These are phyloP conservation scores for Kradibia gibbosae DNA, from an alignment of 1,140 invertebrate species.

Conservation along the genomic window DNA sequence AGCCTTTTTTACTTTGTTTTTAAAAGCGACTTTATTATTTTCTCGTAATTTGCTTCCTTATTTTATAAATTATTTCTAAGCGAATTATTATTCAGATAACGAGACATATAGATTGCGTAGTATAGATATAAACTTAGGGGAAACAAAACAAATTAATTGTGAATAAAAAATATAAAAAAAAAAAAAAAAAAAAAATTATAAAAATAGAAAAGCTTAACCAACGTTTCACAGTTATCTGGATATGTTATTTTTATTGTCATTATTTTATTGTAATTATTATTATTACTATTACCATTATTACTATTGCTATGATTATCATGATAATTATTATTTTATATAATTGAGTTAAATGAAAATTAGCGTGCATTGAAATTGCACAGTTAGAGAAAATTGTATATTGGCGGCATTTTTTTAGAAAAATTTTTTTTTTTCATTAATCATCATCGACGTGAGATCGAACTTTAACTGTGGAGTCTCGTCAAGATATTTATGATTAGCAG, in stretches of 20 bases:
- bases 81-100: constrained; percentile 1
- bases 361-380: neutral
- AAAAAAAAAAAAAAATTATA: neutral
- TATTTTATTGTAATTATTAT: too few species aligned
- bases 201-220: neutral
- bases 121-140: too few species aligned
- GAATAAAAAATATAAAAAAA: neutral
- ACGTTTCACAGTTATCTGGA: neutral
- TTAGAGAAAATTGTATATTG: constrained; percentile 20
- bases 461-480: neutral
- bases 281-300: neutral
- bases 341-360: constrained; percentile 2
- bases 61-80: neutral
- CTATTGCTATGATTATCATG: neutral
- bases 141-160: neutral
- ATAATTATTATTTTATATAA: neutral
- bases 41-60: neutral
- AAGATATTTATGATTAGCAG: neutral
- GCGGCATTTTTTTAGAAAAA: neutral
- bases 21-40: neutral
- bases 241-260: constrained; percentile 2
- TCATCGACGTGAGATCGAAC: neutral
- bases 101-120: neutral
- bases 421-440: constrained; percentile 9
- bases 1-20: too few species aligned